These are phyloP conservation scores for Seira musarum DNA, from an alignment of 2,888 invertebrate species.

Conservation along the genomic window DNA sequence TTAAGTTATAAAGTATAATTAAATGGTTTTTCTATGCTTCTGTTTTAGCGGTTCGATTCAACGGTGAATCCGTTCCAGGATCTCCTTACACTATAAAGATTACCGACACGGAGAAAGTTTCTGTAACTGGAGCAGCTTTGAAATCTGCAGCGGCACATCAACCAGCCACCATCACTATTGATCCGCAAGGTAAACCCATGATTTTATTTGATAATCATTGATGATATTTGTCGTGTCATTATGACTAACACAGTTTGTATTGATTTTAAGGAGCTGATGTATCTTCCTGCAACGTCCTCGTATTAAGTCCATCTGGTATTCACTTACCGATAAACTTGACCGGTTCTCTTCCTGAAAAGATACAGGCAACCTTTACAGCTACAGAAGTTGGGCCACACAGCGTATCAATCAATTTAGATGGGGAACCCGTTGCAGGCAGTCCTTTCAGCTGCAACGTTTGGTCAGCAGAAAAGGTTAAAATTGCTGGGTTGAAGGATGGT, in stretches of 20 bases:
- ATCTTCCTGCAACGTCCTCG: slow-evolving; percentile 75
- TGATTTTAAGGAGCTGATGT: slow-evolving; percentile 70
- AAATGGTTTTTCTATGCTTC: neutral
- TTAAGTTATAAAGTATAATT: too few species aligned
- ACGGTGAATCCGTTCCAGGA: slow-evolving; percentile 80
- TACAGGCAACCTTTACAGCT: slow-evolving; percentile 86
- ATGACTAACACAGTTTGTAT: neutral
- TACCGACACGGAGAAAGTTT: slow-evolving; percentile 78
- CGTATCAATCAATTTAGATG: slow-evolving; percentile 86
- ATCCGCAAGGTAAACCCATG: slow-evolving; percentile 73
- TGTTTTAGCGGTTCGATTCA: slow-evolving; percentile 80
- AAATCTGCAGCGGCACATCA: slow-evolving; percentile 81
- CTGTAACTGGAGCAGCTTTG: slow-evolving; percentile 79
- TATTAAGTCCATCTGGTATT: slow-evolving; percentile 88
- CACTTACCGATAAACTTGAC: slow-evolving; percentile 83
- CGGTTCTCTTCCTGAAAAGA: slow-evolving; percentile 77
- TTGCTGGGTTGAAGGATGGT: slow-evolving; percentile 73
- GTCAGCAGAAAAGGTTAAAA: slow-evolving; percentile 80
- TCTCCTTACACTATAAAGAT: slow-evolving; percentile 96
- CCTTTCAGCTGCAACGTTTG: slow-evolving; percentile 96
- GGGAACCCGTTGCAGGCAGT: slow-evolving; percentile 89
- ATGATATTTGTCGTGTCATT: neutral
- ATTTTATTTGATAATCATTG: neutral
- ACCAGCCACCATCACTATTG: slow-evolving; percentile 77
- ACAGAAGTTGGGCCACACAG: slow-evolving; percentile 87